Percentiles rank a stretch among this genome's conserved stretches.
phyloP scores from a whole-genome alignment of 2,797 vertebrate species.

The Phalanger gymnotis region DNA sequence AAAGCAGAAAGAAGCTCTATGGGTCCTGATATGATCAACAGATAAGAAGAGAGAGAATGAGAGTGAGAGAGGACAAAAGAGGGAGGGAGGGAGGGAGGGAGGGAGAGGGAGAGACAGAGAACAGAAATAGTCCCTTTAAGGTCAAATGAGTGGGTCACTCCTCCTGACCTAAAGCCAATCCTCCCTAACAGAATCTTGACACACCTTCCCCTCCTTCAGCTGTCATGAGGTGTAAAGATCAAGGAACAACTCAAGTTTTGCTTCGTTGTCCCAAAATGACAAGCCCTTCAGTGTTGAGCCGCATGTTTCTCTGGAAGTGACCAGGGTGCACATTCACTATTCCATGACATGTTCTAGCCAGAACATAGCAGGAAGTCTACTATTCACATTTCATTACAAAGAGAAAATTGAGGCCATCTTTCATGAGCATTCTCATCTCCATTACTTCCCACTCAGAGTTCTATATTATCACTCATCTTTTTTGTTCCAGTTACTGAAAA shows the following conservation, averaged over 20 bases:
- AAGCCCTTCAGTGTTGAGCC: neutral
- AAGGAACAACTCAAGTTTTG: neutral
- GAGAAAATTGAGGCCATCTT: neutral
- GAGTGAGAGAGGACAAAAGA: fast-evolving
- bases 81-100: too few relatives aligned
- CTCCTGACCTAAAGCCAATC: neutral
- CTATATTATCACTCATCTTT: neutral
- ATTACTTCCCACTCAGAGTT: neutral
- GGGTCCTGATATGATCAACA: neutral
- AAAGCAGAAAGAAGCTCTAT: too few relatives aligned
- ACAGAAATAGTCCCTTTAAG: neutral
- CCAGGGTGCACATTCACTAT: neutral
- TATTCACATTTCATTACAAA: neutral
- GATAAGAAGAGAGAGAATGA: neutral
- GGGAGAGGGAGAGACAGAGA: neutral
- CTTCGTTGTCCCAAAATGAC: neutral
- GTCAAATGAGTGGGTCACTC: neutral
- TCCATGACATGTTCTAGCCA: neutral
- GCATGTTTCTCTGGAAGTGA: neutral
- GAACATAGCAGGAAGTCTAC: neutral
- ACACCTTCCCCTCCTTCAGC: neutral
- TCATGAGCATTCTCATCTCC: neutral
- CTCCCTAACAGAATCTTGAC: neutral
- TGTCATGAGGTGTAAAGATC: neutral
- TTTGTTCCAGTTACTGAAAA: neutral